Evolutionary conservation across 1,140 invertebrate species (phyloP).

Genomic region (Papilio machaon): DNA sequence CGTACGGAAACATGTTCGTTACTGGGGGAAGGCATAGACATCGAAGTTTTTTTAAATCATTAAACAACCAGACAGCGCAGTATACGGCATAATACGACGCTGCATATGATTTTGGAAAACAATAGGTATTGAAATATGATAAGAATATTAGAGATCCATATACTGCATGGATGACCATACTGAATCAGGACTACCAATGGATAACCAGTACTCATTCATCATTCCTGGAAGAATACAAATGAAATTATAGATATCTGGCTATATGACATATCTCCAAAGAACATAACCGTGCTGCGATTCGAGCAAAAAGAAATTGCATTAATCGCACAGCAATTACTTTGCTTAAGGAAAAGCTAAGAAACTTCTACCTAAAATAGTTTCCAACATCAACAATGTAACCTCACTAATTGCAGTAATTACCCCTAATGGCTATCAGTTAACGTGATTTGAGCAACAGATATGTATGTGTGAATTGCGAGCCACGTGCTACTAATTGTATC

Average conservation of each 20-base stretch:
- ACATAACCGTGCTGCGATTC: too few species aligned
- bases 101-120: not conserved
- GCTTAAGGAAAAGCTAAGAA: not conserved
- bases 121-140: not conserved
- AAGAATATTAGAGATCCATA: not conserved
- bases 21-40: not conserved
- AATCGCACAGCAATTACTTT: not conserved
- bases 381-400: not conserved
- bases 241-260: not conserved
- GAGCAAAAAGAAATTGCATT: not conserved
- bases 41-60: not conserved
- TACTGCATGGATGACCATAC: not conserved
- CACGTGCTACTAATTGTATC: conserved; percentile 28
- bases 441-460: conserved; percentile 25
- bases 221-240: not conserved
- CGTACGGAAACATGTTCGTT: conserved; percentile 20
- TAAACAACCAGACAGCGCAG: not conserved
- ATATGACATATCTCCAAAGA: too few species aligned
- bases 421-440: conserved; percentile 15
- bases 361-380: not conserved
- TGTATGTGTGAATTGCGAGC: not conserved
- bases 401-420: conserved; percentile 7
- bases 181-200: not conserved
- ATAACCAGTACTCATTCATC: too few species aligned
- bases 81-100: not conserved